A percentile compares a stretch with the other conserved stretches of the same genome.
Conservation (phyloP, 2,113 vertebrate species). For the Rousettus leschenaultii region DNA sequence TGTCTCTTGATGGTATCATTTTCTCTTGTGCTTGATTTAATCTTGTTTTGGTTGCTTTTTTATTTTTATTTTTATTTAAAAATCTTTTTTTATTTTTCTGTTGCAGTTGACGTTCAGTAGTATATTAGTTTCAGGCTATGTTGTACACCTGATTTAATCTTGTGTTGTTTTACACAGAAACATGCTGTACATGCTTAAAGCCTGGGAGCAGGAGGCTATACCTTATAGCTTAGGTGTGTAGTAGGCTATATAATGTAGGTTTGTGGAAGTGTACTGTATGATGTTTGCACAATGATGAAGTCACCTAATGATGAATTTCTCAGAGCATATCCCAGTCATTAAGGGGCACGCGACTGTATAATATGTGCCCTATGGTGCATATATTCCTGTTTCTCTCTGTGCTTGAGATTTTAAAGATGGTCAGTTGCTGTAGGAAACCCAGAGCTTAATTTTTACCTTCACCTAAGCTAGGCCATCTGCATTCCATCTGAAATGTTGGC, state of each 20-base stretch:
- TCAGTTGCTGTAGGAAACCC: not conserved
- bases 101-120: no score
- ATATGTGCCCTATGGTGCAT: not conserved
- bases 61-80: no score
- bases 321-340: not conserved
- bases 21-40: not conserved
- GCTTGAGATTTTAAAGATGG: not conserved
- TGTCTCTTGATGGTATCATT: not conserved
- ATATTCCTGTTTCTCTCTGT: conserved; percentile 1
- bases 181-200: not conserved
- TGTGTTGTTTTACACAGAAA: not conserved
- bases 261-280: not conserved
- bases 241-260: no score
- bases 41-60: not conserved
- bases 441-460: conserved; percentile 12
- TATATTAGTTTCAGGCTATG: no score
- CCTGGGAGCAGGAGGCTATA: no score
- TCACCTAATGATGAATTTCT: not conserved
- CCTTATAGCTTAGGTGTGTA: no score
- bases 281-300: not conserved
- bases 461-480: not conserved
- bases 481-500: conserved; percentile 1
- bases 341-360: not conserved
- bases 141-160: not conserved
- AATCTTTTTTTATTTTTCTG: no score